Base-by-base conservation (phyloP, 2,888 invertebrate species). In the Drosophila borealis region DNA sequence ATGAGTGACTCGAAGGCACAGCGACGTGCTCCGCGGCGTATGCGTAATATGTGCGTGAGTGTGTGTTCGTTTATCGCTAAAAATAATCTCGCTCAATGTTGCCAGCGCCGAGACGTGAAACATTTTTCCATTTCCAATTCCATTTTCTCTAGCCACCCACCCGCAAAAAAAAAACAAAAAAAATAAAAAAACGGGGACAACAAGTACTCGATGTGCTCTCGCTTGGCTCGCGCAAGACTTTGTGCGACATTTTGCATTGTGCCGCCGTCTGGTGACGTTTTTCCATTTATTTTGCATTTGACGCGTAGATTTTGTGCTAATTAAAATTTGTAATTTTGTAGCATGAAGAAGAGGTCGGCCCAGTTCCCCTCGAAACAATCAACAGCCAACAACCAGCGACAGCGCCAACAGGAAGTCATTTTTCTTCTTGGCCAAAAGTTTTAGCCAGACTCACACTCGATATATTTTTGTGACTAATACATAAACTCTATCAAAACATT, bases 221-320 rank as follows among this genome's bases (percentile, higher is more conserved):
- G 44, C 37, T 11, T 19, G 36, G 34, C 33, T 55, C 37, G 29
- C 29, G 29, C 17, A 46, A 45, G 70, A 54, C 53, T 44, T 74
- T 48, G 19, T 51, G 56, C 57, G 37, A 53, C 57, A 53, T 53
- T 59, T 69, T 69, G 54, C 65, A 64, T 70, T 72, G 73, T 70
- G 74, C 55, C 48, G 69, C 75, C 51, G 53, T 70, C 75, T 74
- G 75, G 44, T 54, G 49, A 48, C 68, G 37, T 29, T 67, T 55
- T 51, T 45, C 42, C 21, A 67, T 71, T 75, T 69, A 44, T 69
- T 59, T 69, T 33, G 70, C 75, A 59, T 48, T 54, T 59, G 75
- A 54, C 49, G 70, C 71, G 70, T 72, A 51, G 76, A 75, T 69
- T 75, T 72, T 61, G 71, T 72, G 70, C 70, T 70, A 75, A 72